Evolutionary conservation across 2,888 invertebrate species (phyloP).

Genomic region (Drosophila borealis): DNA sequence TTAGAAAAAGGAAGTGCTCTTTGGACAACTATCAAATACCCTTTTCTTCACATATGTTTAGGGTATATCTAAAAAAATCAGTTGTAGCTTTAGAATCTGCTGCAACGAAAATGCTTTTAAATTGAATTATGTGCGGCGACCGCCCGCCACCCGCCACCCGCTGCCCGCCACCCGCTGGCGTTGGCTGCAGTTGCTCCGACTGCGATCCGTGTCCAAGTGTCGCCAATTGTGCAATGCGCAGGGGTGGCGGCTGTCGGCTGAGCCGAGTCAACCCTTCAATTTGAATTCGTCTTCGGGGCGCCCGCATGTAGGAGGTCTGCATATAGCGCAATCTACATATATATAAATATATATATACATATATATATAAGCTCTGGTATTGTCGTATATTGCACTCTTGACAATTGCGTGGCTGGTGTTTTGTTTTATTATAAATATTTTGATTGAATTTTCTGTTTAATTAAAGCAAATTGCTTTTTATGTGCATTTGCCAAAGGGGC

Average conservation of each 20-base stretch:
- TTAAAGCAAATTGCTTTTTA: conserved; percentile 73
- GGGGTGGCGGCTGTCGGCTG: not conserved
- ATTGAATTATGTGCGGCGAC: conserved; percentile 73
- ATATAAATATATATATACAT: conserved; percentile 17
- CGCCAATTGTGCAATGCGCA: conserved; percentile 56
- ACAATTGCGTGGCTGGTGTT: conserved; percentile 54
- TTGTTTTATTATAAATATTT: conserved; percentile 75
- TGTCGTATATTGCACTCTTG: conserved; percentile 32
- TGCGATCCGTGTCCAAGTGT: conserved; percentile 73
- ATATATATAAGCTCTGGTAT: not conserved
- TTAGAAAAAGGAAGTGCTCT: not conserved
- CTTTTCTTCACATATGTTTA: conserved; percentile 1
- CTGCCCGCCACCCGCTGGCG: conserved; percentile 22
- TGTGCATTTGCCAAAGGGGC: conserved; percentile 46
- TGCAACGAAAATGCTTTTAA: conserved; percentile 55
- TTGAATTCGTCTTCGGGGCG: conserved; percentile 70
- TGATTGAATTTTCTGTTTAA: conserved; percentile 80
- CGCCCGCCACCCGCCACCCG: conserved; percentile 12
- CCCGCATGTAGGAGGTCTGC: conserved; percentile 66
- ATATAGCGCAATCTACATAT: conserved; percentile 9
- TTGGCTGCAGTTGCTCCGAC: conserved; percentile 53
- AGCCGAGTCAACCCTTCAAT: conserved; percentile 67
- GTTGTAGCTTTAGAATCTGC: conserved; percentile 53
- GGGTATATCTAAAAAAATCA: conserved; percentile 50
- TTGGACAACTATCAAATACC: conserved; percentile 6